Conservation (phyloP, 2,113 vertebrate species). For the Antechinus flavipes region DNA sequence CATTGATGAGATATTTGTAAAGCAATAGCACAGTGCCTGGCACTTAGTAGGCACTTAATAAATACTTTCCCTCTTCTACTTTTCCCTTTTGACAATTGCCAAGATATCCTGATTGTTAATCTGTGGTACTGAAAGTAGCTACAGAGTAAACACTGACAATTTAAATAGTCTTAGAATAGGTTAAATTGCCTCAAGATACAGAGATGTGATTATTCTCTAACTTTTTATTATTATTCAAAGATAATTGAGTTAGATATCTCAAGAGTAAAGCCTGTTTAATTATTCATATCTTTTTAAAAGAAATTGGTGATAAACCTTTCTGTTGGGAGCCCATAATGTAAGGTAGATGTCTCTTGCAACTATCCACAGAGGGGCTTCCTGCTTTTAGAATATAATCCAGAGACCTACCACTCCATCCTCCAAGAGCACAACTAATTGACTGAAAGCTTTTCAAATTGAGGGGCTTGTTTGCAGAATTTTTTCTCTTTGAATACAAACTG, state of each 20-base stretch:
- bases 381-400: not conserved
- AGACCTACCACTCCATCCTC: not conserved
- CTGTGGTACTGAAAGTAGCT: not conserved
- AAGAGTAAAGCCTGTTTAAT: slow-evolving; percentile 69
- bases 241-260: slow-evolving; percentile 16
- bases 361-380: not conserved
- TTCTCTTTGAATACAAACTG: not conserved
- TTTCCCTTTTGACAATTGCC: not conserved
- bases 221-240: slow-evolving; percentile 34
- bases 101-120: not conserved
- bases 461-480: not conserved
- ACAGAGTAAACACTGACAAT: not conserved
- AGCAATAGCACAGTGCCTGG: not conserved
- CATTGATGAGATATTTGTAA: not conserved
- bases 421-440: not conserved
- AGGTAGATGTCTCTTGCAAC: slow-evolving; percentile 23
- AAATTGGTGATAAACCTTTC: slow-evolving; percentile 51
- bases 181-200: not conserved
- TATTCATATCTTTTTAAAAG: slow-evolving; percentile 69
- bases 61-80: rapidly evolving
- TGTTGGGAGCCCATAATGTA: slow-evolving; percentile 3
- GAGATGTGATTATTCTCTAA: slow-evolving; percentile 2
- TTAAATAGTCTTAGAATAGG: slow-evolving; percentile 19
- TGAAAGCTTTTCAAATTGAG: not conserved
- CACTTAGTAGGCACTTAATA: not conserved